Conservation (phyloP, 2,797 vertebrate species). For the Champsocephalus esox region DNA sequence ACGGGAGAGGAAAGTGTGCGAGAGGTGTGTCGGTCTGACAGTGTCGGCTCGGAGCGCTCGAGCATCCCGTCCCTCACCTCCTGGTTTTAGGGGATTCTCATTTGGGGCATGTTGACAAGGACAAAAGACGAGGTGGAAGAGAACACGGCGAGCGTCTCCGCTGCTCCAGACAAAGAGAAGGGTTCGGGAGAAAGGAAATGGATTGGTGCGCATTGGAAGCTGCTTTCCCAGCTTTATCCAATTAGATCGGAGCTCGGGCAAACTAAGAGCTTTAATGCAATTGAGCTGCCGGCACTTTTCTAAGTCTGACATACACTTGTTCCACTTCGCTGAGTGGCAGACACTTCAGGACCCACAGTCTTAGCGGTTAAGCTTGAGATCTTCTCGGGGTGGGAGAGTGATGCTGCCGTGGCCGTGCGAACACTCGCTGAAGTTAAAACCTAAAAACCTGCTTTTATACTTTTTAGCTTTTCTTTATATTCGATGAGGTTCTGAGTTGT, state of each 20-base stretch:
- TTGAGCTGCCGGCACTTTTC: conserved; percentile 84
- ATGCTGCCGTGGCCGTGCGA: conserved; percentile 26
- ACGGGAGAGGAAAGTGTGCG: conserved; percentile 73
- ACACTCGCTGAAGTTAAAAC: conserved; percentile 34
- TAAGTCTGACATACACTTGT: conserved; percentile 84
- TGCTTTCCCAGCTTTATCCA: conserved; percentile 85
- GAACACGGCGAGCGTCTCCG: conserved; percentile 48
- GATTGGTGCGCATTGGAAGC: conserved; percentile 75
- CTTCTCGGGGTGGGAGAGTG: conserved; percentile 55
- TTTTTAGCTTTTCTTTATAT: conserved; percentile 33
- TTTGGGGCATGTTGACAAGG: conserved; percentile 82
- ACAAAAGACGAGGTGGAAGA: conserved; percentile 70
- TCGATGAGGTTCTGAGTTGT: conserved; percentile 1
- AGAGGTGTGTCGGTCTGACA: conserved; percentile 82
- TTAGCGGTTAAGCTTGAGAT: conserved; percentile 81
- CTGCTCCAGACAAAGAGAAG: conserved; percentile 35
- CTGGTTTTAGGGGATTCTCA: conserved; percentile 78
- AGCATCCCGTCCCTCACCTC: conserved; percentile 75
- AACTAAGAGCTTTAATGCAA: conserved; percentile 86
- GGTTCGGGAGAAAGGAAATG: conserved; percentile 44
- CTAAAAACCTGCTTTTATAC: conserved; percentile 43
- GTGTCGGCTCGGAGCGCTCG: conserved; percentile 72
- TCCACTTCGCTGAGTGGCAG: conserved; percentile 83
- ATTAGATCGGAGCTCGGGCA: conserved; percentile 84
- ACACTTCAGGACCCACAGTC: conserved; percentile 81